Evolutionary conservation across 1,140 invertebrate species (phyloP).

Genomic region (Delia radicum): DNA sequence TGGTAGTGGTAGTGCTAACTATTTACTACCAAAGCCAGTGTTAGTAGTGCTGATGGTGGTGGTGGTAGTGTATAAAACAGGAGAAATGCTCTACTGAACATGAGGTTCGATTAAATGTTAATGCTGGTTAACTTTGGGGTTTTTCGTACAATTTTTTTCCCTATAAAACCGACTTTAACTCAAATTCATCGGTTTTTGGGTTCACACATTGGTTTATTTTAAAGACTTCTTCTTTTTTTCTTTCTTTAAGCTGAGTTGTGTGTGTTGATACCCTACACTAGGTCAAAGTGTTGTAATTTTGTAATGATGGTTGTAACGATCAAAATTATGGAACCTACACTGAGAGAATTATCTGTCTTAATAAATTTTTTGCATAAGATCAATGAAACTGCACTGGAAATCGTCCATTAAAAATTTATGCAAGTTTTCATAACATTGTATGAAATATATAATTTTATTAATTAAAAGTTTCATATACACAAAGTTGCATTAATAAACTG

Average conservation of each 20-base stretch:
- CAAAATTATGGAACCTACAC: too few relatives aligned
- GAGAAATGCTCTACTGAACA: conserved; percentile 56
- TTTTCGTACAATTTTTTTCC: conserved; percentile 30
- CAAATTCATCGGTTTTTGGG: conserved; percentile 10
- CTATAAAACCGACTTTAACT: not conserved
- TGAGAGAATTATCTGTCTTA: too few relatives aligned
- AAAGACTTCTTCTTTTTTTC: not conserved
- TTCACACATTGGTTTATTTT: conserved; percentile 16
- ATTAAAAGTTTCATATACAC: too few relatives aligned
- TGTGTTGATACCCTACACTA: too few relatives aligned
- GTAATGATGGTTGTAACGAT: too few relatives aligned
- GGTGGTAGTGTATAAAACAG: conserved; percentile 35
- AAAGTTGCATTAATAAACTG: too few relatives aligned
- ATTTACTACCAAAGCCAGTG: not conserved
- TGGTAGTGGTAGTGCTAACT: not conserved
- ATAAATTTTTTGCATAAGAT: too few relatives aligned
- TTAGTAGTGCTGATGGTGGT: not conserved
- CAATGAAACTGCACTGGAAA: too few relatives aligned
- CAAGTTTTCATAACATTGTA: too few relatives aligned
- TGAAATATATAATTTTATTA: too few relatives aligned
- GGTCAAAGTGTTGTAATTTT: too few relatives aligned
- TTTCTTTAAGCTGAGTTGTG: not conserved
- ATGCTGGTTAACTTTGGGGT: conserved; percentile 56
- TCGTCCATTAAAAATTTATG: too few relatives aligned
- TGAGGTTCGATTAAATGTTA: conserved; percentile 57